Evolutionary conservation across 1,140 invertebrate genomes (phyloP).

Genomic region (Pseudomyrmex dendroicus): DNA sequence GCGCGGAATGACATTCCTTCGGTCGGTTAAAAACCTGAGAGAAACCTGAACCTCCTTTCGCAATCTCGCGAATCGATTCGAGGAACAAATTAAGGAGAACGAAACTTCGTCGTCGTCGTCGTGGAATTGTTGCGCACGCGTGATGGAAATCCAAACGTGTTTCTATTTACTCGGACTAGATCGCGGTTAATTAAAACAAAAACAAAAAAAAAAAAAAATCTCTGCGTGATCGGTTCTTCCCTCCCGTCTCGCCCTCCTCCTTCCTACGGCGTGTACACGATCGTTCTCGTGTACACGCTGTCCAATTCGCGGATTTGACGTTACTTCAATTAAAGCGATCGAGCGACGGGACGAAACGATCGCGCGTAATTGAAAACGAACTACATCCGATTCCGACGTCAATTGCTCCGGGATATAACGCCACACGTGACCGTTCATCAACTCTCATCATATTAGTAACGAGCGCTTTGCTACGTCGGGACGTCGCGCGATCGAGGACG

Average conservation of each 20-base stretch:
- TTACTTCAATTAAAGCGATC: slow-evolving; percentile 64
- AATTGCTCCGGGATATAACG: slow-evolving; percentile 40
- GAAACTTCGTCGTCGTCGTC: no score
- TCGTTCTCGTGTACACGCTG: slow-evolving; percentile 4
- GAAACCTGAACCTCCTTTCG: not conserved
- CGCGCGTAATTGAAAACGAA: slow-evolving; percentile 61
- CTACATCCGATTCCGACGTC: slow-evolving; percentile 18
- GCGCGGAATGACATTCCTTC: slow-evolving; percentile 11
- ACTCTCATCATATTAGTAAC: slow-evolving; percentile 43
- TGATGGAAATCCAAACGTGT: slow-evolving; percentile 23
- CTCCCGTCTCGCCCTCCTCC: no score
- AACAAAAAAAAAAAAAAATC: not conserved
- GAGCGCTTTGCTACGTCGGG: slow-evolving; percentile 1
- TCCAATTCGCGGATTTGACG: slow-evolving; percentile 59
- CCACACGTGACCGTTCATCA: slow-evolving; percentile 46
- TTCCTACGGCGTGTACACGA: not conserved
- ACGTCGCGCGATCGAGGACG: not conserved
- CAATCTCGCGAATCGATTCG: no score
- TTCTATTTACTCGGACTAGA: slow-evolving; percentile 55
- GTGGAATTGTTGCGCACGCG: no score
- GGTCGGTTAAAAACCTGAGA: not conserved
- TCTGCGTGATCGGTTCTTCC: not conserved
- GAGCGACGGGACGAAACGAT: slow-evolving; percentile 35
- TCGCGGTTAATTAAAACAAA: not conserved
- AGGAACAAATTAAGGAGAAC: no score